Evolutionary conservation across 2,888 invertebrate species (phyloP).

Genomic region (Sesia bembeciformis): DNA sequence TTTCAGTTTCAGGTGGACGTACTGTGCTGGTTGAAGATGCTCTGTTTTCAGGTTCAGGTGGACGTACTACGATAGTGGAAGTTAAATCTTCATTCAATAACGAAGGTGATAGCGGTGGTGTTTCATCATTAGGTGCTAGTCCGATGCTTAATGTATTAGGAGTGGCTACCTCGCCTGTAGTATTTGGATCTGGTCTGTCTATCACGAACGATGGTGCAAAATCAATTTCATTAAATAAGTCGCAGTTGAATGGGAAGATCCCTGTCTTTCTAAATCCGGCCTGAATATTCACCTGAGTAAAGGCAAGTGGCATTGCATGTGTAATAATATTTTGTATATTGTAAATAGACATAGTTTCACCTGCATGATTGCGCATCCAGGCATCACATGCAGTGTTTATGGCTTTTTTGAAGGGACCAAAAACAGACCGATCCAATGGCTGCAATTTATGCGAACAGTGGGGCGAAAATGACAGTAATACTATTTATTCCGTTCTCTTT

Average conservation of each 20-base stretch:
- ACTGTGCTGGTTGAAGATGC: background rate
- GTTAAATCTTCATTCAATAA: background rate
- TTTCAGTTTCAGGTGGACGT: background rate
- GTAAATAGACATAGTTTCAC: background rate
- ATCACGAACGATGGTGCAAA: background rate
- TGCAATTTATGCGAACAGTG: too few relatives aligned
- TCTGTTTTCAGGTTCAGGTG: background rate
- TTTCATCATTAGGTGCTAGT: background rate
- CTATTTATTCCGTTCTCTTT: background rate
- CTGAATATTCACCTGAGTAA: background rate
- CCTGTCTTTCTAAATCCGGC: background rate
- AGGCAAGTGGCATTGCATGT: background rate
- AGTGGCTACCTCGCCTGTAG: background rate
- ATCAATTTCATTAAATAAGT: background rate
- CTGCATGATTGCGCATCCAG: background rate
- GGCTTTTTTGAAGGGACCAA: background rate
- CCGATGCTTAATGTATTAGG: too few relatives aligned
- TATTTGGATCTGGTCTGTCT: background rate
- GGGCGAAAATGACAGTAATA: conserved; percentile 1
- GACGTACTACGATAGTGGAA: background rate
- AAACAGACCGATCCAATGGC: conserved; percentile 1
- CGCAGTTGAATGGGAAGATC: background rate
- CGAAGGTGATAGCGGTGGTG: background rate
- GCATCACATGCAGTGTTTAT: background rate
- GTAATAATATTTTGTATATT: background rate